phyloP scores from a whole-genome alignment of 2,113 vertebrate genomes.

The Agelaius phoeniceus region DNA sequence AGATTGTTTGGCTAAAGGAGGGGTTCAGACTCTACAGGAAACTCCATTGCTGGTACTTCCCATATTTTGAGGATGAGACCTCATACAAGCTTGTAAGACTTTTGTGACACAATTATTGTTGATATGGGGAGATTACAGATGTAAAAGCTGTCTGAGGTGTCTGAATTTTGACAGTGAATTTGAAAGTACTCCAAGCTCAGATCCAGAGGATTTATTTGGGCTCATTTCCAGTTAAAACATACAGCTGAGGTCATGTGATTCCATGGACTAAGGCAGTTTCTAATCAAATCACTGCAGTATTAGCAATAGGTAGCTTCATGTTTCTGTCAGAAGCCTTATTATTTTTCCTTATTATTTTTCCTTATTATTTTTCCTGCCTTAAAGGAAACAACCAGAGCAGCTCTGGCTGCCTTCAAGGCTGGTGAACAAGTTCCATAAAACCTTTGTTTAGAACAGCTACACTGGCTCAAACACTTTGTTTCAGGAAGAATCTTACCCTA shows the following conservation, averaged over 20 bases:
- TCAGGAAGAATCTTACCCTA: neutral
- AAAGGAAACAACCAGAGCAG: neutral
- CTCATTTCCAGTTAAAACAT: neutral
- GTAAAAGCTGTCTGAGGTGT: neutral
- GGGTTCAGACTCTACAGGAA: neutral
- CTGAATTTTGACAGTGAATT: neutral
- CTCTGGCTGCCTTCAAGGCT: neutral
- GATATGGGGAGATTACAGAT: neutral
- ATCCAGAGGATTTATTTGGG: neutral
- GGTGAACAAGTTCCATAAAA: neutral
- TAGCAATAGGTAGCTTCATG: neutral
- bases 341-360: neutral
- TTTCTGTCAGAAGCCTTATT: constrained; percentile 36
- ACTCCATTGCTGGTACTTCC: neutral
- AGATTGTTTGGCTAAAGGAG: neutral
- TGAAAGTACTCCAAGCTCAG: neutral
- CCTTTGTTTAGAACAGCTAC: neutral
- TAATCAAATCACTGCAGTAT: constrained; percentile 6
- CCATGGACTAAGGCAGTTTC: neutral
- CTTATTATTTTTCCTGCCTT: neutral
- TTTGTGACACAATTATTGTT: neutral
- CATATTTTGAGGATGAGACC: neutral
- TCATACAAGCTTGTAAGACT: neutral
- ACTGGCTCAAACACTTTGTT: neutral
- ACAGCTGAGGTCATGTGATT: neutral